Conservation (phyloP, 2,113 vertebrate species). For the Brienomyrus longianalis region DNA sequence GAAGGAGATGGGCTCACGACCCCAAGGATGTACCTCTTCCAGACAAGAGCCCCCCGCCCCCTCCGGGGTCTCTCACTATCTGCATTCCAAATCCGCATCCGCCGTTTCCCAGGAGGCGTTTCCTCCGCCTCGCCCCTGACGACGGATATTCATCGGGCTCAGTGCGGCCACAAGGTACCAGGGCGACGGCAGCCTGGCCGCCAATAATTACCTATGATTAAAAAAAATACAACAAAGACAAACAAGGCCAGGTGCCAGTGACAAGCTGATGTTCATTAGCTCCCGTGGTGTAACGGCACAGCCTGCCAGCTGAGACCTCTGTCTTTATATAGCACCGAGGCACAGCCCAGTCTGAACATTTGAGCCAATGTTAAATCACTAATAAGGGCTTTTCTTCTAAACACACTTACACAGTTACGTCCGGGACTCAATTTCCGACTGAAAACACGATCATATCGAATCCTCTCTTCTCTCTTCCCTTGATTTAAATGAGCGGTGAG, state of each 20-base stretch:
- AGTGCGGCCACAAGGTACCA: no score
- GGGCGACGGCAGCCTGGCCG: not conserved
- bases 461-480: not conserved
- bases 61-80: conserved; percentile 13
- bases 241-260: not conserved
- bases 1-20: not conserved
- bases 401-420: not conserved
- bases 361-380: not conserved
- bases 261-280: conserved; percentile 23
- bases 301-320: not conserved
- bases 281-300: not conserved
- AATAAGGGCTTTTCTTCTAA: not conserved
- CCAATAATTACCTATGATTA: conserved; percentile 24
- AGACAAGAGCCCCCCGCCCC: conserved; percentile 6
- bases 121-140: not conserved
- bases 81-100: conserved; percentile 28
- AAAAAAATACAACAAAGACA: not conserved
- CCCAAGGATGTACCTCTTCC: not conserved
- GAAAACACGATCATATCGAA: not conserved
- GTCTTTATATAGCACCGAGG: conserved; percentile 11
- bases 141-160: conserved; percentile 8
- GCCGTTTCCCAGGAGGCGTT: not conserved
- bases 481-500: not conserved
- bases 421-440: not conserved
- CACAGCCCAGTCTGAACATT: not conserved